Evolutionary conservation across 2,888 invertebrate genomes (phyloP), one percentile per base, ranked within the genome.

Genomic region (Luperina testacea): DNA sequence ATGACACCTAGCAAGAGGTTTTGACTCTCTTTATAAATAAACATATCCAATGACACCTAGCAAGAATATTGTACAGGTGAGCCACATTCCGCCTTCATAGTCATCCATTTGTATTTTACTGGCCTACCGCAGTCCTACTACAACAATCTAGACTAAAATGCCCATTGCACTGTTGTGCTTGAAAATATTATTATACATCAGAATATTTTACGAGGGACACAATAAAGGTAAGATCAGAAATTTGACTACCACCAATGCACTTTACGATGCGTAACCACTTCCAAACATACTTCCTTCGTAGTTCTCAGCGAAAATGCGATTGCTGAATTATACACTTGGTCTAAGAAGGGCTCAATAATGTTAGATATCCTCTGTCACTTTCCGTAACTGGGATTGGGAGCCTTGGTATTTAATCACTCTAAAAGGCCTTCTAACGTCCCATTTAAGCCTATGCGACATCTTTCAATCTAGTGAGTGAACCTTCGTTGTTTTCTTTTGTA

Each of bases 21-120:
- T 0, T 38, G 24, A 57, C 7, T 24, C 1, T 32, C 24, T 24
- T 53, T 17, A 64, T 64, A 53, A 69, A 80, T 64, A 67, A 24
- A 15, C 15, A 9, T 7, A 48, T 17, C 27, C 24, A 48, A 64
- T 24, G n/a, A 71, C 53, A 27, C 8, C 27, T 24, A 57, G 15
- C 27, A 20, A 65, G 51, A 82, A 67, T 42, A 75, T 71, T 73
- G 11, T 48, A 61, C 27, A 81, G 32, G 27, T 72, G n/a, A 76
- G 64, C 51, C n/a, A 77, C 32, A 75, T 63, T 74, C 57, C 65
- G 48, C 69, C 38, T 75, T 69, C 51, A 70, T 70, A 53, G 68
- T 4, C 78, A 77, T 81, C 64, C 24, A 83, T 75, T 86, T 74
- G 59, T 78, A 81, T 77, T 84, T 77, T 75, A 77, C 53, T 75